Base-by-base conservation (phyloP, 2,888 invertebrate genomes). In the Cosmia trapezina region DNA sequence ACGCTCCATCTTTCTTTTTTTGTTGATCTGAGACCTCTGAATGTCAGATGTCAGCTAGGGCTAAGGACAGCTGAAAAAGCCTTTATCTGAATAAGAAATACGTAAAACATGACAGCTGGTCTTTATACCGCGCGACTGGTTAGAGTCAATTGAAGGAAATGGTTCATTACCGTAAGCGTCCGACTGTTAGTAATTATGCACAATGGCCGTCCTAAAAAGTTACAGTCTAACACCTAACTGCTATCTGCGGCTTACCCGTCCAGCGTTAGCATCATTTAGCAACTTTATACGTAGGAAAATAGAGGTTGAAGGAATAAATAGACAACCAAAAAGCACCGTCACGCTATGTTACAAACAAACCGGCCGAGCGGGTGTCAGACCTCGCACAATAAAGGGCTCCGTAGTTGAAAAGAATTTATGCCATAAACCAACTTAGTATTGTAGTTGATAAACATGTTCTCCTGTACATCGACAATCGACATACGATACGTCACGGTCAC, bases 61-160 rank as follows among this genome's bases (percentile, higher is more conserved):
- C 14, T 59, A 33, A 60, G 3, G n/a, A n/a, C 4, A 4, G n/a
- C 19, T 45, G n/a, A 77, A 41, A 19, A 78, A 71, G 12, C 22
- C 17, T 28, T 65, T 17, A 63, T 45, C 19, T 53, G 56, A 53
- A 47, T 56, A 17, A 57, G 4, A 37, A 68, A 76, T 47, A 81
- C 9, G 33, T 51, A 37, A 64, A 64, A 49, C 22, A 37, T 54
- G 51, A 43, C 56, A 57, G 61, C 22, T 47, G 45, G 51, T 53
- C 28, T 28, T 54, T 67, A 79, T 67, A 19, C 41, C 51, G 51
- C 14, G 41, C 70, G 45, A 65, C 66, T 60, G 66, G 59, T 57
- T 57, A 53, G 71, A 77, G 64, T 82, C 60, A 79, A 81, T 81
- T 77, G 78, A 56, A 65, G 64, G 71, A 72, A 80, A 82, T 78